Conservation (phyloP, 1,140 invertebrate species). For the Periplaneta americana region DNA sequence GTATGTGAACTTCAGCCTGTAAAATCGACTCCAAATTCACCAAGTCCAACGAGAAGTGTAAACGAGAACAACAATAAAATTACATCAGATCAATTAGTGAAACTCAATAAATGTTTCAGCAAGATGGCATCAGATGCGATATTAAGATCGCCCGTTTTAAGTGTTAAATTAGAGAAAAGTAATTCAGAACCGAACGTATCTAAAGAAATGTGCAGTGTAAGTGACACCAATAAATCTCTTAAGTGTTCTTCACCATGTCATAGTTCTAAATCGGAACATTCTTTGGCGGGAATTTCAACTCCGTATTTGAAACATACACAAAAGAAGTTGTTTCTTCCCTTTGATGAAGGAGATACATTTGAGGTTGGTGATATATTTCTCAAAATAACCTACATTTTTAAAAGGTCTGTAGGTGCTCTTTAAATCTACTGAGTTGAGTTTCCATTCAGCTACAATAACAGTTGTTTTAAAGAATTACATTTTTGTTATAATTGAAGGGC, state of each 20-base stretch:
- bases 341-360: conserved; percentile 1
- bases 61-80: not conserved
- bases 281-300: not conserved
- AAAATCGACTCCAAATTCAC: not conserved
- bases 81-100: not conserved
- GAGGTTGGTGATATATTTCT: not conserved
- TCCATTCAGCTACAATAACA: too few relatives aligned
- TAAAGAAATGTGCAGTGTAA: not conserved
- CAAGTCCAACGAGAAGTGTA: not conserved
- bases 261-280: not conserved
- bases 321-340: not conserved
- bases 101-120: not conserved
- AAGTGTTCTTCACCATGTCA: not conserved
- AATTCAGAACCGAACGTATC: not conserved
- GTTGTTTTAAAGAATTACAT: too few relatives aligned
- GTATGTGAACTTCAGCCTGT: not conserved
- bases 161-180: not conserved
- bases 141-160: not conserved
- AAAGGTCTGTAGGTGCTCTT: too few relatives aligned
- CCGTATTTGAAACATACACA: not conserved
- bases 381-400: too few relatives aligned
- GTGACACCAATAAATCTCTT: not conserved
- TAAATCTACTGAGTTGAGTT: too few relatives aligned
- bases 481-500: too few relatives aligned
- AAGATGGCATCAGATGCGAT: not conserved